A percentile compares a stretch with the other conserved stretches of the same genome.
phyloP scores from a whole-genome alignment of 2,797 vertebrate species.

The Anguilla megastoma region DNA sequence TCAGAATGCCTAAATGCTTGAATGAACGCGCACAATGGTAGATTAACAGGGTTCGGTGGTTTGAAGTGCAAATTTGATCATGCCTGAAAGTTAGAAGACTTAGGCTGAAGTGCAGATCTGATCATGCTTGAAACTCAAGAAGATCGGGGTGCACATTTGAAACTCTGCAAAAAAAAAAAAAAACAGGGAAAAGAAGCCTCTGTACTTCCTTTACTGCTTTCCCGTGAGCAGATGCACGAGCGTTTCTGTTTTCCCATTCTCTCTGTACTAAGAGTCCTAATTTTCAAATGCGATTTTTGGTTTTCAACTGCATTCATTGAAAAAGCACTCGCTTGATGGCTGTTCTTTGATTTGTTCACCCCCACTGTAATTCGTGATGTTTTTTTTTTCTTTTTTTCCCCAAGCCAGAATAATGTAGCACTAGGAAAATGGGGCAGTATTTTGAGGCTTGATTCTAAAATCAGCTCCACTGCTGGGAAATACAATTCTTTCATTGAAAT shows the following conservation, averaged over 20 bases:
- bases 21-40: conserved; percentile 76
- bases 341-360: background rate
- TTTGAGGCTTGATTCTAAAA: background rate
- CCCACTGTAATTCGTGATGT: background rate
- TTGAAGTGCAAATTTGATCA: conserved; percentile 85
- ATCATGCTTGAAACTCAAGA: conserved; percentile 28
- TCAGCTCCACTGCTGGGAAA: background rate
- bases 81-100: conserved; percentile 72
- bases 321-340: background rate
- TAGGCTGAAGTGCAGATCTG: conserved; percentile 54
- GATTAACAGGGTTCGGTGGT: conserved; percentile 78
- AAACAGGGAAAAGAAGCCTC: conserved; percentile 23
- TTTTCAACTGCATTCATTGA: background rate
- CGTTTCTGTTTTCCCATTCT: background rate
- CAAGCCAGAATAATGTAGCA: background rate
- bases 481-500: background rate
- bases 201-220: background rate
- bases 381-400: background rate
- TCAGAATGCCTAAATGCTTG: conserved; percentile 69
- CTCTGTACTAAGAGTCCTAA: background rate
- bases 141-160: conserved; percentile 29
- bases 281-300: background rate
- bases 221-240: background rate
- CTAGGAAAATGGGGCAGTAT: background rate
- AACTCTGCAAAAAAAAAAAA: conserved; percentile 20